These are phyloP conservation scores for Scrobipalpa costella DNA, from an alignment of 2,888 invertebrate genomes.

Conservation along the genomic window DNA sequence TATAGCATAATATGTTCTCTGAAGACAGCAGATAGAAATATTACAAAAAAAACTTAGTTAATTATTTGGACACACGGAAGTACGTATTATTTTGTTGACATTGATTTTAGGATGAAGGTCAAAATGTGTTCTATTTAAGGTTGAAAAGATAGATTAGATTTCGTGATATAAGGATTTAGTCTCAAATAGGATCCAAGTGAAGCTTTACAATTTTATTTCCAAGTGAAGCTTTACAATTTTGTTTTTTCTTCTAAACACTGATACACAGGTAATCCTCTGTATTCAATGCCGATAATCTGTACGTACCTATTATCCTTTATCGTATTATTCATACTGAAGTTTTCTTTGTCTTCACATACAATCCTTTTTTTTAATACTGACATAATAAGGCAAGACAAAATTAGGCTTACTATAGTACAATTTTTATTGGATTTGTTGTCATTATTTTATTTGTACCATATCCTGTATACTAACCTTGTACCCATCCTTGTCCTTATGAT, in stretches of 20 bases:
- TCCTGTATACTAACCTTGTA: slow-evolving; percentile 80
- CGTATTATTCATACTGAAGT: too few species aligned
- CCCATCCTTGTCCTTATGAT: slow-evolving; percentile 85
- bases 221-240: too few species aligned
- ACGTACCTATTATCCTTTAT: too few species aligned
- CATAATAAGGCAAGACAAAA: too few species aligned
- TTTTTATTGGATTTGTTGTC: background rate
- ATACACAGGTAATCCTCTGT: too few species aligned
- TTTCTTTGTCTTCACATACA: too few species aligned
- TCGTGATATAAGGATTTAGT: too few species aligned
- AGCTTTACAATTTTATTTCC: too few species aligned
- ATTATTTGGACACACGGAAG: background rate
- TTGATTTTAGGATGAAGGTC: background rate
- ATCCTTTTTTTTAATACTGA: too few species aligned
- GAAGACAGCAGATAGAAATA: background rate
- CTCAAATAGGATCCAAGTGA: too few species aligned
- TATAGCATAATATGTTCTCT: background rate
- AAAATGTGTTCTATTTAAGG: background rate
- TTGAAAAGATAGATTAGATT: background rate
- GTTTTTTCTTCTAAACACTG: too few species aligned
- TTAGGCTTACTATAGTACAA: background rate
- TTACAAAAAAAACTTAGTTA: background rate
- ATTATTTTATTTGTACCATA: background rate
- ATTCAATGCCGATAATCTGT: too few species aligned
- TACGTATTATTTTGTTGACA: background rate